phyloP scores from a whole-genome alignment of 2,888 invertebrate genomes.

The Euspilapteryx auroguttella region DNA sequence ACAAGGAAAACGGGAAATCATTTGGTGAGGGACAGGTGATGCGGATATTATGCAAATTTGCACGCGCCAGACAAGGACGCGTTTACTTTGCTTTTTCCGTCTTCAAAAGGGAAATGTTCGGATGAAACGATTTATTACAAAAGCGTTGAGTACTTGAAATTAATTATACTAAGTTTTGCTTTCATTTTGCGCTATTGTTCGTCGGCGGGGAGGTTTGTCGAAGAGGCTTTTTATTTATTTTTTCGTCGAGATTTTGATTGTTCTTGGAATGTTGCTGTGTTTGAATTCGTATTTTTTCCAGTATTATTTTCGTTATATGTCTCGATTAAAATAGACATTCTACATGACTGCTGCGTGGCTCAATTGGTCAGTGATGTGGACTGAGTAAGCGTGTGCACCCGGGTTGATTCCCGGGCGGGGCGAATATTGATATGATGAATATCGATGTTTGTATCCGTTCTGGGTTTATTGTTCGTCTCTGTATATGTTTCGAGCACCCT shows the following conservation, averaged over 20 bases:
- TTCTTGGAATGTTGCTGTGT: constrained; percentile 15
- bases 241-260: constrained; percentile 18
- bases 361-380: no score
- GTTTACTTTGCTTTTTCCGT: constrained; percentile 1
- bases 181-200: constrained; percentile 27
- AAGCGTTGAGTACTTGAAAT: constrained; percentile 58
- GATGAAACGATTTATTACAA: constrained; percentile 60
- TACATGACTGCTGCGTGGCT: no score
- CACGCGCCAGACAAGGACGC: constrained; percentile 26
- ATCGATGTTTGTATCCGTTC: no score
- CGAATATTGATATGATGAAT: no score
- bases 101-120: constrained; percentile 35
- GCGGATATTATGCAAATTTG: constrained; percentile 45
- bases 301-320: constrained; percentile 7
- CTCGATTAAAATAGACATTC: no score
- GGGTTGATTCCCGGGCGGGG: no score
- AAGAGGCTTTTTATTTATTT: constrained; percentile 25
- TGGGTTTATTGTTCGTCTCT: no score
- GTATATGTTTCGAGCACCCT: no score
- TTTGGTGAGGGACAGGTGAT: constrained; percentile 49
- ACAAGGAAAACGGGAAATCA: constrained; percentile 54
- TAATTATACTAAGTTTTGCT: constrained; percentile 49
- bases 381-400: no score
- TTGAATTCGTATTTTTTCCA: constrained; percentile 4
- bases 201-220: constrained; percentile 19